These are phyloP conservation scores for Drosophila tropicalis DNA, from an alignment of 1,140 invertebrate genomes.

Conservation along the genomic window DNA sequence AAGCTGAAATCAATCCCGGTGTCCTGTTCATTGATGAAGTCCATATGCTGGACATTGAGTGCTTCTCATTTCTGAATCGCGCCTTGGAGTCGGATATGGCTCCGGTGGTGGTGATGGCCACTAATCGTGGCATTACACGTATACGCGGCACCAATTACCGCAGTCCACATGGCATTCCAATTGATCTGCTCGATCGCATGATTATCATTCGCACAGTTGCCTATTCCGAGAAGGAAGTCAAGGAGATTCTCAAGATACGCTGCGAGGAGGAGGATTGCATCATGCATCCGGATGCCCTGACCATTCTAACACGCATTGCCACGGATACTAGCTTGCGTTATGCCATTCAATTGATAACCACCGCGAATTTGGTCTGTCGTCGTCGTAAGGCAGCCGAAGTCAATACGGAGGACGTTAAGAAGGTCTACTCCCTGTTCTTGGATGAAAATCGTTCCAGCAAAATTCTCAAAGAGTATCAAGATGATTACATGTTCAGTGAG, in stretches of 20 bases:
- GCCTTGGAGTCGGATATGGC: constrained; percentile 98
- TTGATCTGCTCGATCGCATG: constrained; percentile 97
- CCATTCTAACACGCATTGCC: constrained; percentile 95
- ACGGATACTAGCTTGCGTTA: constrained; percentile 97
- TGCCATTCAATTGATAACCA: constrained; percentile 99
- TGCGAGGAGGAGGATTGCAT: constrained; percentile 99
- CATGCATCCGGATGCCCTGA: constrained; percentile 95
- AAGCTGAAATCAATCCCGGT: constrained; percentile 98
- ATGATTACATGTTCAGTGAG: constrained; percentile 97
- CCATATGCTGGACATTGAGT: constrained; percentile 99
- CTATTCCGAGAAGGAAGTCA: constrained; percentile 95
- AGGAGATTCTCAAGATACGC: constrained; percentile 96
- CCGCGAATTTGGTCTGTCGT: constrained; percentile 94
- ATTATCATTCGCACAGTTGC: constrained; percentile 96
- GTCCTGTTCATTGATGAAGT: constrained; percentile 97
- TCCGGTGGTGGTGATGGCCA: constrained; percentile 99
- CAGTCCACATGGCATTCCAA: constrained; percentile 97
- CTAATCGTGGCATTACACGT: constrained; percentile 98
- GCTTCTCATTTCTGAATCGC: constrained; percentile 98
- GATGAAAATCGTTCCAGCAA: constrained; percentile 96
- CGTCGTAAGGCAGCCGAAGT: constrained; percentile 93
- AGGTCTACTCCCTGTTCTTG: constrained; percentile 96
- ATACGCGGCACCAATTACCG: constrained; percentile 97
- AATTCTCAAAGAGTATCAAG: constrained; percentile 97
- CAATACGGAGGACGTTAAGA: constrained; percentile 95